phyloP scores from a whole-genome alignment of 1,140 invertebrate genomes.

The Drosophila repleta region DNA sequence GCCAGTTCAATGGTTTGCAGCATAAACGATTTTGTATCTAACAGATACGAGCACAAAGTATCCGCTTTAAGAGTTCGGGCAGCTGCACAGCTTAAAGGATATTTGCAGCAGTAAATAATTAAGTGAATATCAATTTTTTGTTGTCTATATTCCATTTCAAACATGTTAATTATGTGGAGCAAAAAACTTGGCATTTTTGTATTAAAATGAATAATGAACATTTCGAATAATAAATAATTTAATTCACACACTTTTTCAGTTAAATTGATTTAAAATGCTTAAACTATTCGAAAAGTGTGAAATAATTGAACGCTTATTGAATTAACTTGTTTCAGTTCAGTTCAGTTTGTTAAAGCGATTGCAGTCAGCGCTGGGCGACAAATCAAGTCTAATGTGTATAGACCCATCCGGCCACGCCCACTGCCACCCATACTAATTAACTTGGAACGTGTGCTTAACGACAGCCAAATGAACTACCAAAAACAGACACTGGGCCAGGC shows the following conservation, averaged over 20 bases:
- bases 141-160: conserved; percentile 22
- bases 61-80: conserved; percentile 4
- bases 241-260: conserved; percentile 20
- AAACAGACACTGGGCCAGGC: conserved; percentile 63
- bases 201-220: conserved; percentile 8
- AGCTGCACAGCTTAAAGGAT: conserved; percentile 6
- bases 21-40: conserved; percentile 30
- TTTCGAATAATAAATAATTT: conserved; percentile 13
- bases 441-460: conserved; percentile 74
- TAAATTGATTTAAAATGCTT: conserved; percentile 39
- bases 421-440: conserved; percentile 51
- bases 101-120: conserved; percentile 32
- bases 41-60: conserved; percentile 9
- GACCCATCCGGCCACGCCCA: conserved; percentile 7
- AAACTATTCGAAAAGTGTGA: conserved; percentile 30
- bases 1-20: conserved; percentile 39
- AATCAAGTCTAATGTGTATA: conserved; percentile 11
- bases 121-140: conserved; percentile 14
- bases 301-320: conserved; percentile 29
- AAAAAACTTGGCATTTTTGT: neutral
- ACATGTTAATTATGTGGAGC: conserved; percentile 20
- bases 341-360: neutral
- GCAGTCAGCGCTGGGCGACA: neutral
- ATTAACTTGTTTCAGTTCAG: conserved; percentile 15
- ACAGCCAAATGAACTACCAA: conserved; percentile 76